Conservation (phyloP, 2,797 vertebrate genomes). For the Luscinia megarhynchos region DNA sequence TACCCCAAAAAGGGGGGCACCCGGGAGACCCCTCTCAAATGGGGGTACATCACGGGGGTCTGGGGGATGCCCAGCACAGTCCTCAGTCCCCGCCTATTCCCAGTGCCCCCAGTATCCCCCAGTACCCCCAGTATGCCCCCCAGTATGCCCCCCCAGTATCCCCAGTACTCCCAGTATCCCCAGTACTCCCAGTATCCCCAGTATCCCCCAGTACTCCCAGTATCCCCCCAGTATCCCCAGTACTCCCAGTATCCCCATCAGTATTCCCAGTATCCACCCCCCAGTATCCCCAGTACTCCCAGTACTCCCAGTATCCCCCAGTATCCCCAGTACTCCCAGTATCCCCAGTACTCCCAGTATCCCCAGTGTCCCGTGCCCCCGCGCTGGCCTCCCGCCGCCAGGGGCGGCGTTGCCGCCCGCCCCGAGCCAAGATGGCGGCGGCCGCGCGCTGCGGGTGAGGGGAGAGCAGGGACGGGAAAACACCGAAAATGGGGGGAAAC, state of each 20-base stretch:
- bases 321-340: too few species aligned
- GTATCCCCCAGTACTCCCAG: too few species aligned
- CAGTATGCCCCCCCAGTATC: too few species aligned
- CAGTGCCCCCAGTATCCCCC: not conserved
- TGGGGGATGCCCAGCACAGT: too few species aligned
- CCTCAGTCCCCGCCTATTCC: too few species aligned
- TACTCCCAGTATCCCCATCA: too few species aligned
- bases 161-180: not conserved
- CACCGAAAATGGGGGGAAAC: not conserved
- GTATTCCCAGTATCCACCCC: not conserved
- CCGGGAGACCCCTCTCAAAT: not conserved
- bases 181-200: too few species aligned
- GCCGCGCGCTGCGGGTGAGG: not conserved
- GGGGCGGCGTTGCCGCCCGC: not conserved
- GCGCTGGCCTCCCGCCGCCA: not conserved
- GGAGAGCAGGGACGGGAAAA: not conserved
- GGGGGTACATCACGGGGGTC: not conserved
- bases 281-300: too few species aligned
- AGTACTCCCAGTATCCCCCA: too few species aligned
- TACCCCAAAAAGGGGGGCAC: not conserved
- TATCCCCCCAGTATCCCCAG: too few species aligned
- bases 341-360: not conserved
- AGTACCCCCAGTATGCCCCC: too few species aligned
- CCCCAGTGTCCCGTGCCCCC: not conserved
- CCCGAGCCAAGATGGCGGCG: not conserved